phyloP scores from a whole-genome alignment of 2,797 vertebrate genomes.

The Lemur catta region DNA sequence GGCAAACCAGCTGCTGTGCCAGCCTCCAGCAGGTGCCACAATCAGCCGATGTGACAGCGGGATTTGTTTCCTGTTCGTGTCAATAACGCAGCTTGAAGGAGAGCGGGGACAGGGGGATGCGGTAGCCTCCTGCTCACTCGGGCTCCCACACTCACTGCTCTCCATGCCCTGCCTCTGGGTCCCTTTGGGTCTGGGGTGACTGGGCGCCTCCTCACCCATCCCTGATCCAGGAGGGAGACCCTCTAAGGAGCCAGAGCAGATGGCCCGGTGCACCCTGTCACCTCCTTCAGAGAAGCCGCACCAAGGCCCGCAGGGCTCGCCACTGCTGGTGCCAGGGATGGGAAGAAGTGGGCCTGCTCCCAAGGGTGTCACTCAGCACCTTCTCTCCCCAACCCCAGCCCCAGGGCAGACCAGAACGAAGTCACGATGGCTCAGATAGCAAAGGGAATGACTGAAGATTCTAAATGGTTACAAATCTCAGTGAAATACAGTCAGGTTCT shows the following conservation, averaged over 20 bases:
- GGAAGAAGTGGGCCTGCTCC: not conserved
- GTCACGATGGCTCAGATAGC: not conserved
- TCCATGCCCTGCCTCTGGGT: not conserved
- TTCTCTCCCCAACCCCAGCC: not conserved
- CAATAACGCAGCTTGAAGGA: conserved; percentile 84
- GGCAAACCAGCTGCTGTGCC: conserved; percentile 82
- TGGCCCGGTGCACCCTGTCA: fast-evolving
- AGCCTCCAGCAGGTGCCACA: conserved; percentile 85
- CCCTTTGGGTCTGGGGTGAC: not conserved
- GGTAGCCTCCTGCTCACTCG: not conserved
- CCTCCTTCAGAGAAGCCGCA: not conserved
- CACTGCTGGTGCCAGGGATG: not conserved
- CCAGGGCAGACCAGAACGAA: not conserved
- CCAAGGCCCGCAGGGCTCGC: fast-evolving
- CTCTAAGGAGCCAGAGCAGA: not conserved
- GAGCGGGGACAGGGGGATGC: not conserved
- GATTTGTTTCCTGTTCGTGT: conserved; percentile 84
- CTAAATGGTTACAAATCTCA: not conserved
- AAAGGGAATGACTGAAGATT: not conserved
- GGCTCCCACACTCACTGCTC: not conserved
- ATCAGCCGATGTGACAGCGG: conserved; percentile 84
- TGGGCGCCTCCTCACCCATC: not conserved
- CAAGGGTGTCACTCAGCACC: not conserved
- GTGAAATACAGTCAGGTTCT: not conserved
- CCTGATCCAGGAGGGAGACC: not conserved